Evolutionary conservation across 2,113 vertebrate genomes (phyloP), one percentile per base, ranked within the genome.

Genomic region (Struthidea cinerea): DNA sequence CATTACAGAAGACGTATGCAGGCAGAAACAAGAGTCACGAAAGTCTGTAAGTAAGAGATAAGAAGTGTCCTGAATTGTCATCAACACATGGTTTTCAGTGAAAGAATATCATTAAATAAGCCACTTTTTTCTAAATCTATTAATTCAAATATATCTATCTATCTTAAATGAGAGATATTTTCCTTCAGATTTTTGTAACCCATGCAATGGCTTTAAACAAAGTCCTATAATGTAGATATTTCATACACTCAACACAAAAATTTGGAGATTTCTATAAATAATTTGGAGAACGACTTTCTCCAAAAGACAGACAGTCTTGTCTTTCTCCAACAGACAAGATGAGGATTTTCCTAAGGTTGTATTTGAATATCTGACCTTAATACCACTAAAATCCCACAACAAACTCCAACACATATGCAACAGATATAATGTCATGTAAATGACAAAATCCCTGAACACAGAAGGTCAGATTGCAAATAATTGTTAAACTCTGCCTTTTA

Each of bases 301-400:
- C n/a, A n/a, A n/a, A n/a, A n/a, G n/a, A n/a, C n/a, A n/a, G n/a
- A n/a, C n/a, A n/a, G n/a, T n/a, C n/a, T n/a, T n/a, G n/a, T n/a
- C n/a, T n/a, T n/a, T n/a, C n/a, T n/a, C n/a, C n/a, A n/a, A n/a
- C 16, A 53, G 55, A 68, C 32, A 84, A 86, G 50, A 83, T 12
- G 8, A 30, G 10, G n/a, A 30, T 30, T 86, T 84, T 65, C 46
- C 82, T 64, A 61, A 56, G n/a, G 49, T 42, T 80, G 27, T 14
- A 53, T 76, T 74, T 88, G 46, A 75, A 35, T 82, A 71, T 75
- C 35, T 87, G 84, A 90, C 77, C 73, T 93, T 94, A 96, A 84
- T 79, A 87, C 44, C 44, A 75, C 32, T 81, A 60, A 90, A 96
- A 90, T 60, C 61, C 46, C 68, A 35, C 80, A 75, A 84, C 52